Evolutionary conservation across 2,797 vertebrate species (phyloP).

Genomic region (Silurus lanzhouensis): DNA sequence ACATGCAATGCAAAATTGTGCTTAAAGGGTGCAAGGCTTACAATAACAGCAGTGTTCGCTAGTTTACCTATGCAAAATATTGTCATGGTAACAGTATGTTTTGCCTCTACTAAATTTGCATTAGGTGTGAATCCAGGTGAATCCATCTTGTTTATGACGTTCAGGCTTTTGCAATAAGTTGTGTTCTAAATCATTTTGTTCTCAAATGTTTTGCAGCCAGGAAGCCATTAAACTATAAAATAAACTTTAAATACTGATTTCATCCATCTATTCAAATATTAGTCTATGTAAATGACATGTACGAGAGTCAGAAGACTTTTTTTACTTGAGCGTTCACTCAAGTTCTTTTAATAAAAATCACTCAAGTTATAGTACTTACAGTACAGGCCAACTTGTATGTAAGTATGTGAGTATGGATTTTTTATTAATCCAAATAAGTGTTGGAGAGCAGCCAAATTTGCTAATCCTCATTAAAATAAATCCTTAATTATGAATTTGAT

Average conservation of each 20-base stretch:
- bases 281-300: not conserved
- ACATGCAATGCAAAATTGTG: constrained; percentile 41
- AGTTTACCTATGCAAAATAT: constrained; percentile 46
- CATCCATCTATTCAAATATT: not conserved
- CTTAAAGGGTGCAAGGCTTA: constrained; percentile 17
- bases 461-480: not conserved
- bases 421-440: not conserved
- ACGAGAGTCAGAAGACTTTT: not conserved
- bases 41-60: constrained; percentile 16
- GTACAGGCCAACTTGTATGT: not conserved
- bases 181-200: constrained; percentile 29
- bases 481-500: too few species aligned
- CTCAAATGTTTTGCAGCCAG: not conserved
- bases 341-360: not conserved
- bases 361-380: not conserved
- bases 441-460: not conserved
- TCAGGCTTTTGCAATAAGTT: constrained; percentile 43
- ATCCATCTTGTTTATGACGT: constrained; percentile 34
- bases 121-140: constrained; percentile 32
- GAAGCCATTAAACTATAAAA: not conserved
- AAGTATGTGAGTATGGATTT: too few species aligned
- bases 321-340: not conserved
- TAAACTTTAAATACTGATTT: not conserved
- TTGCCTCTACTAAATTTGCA: constrained; percentile 50
- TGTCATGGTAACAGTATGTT: constrained; percentile 47